A percentile compares a stretch with the other conserved stretches of the same genome.
Conservation (phyloP, 2,797 vertebrate genomes). For the Sylvilagus floridanus region DNA sequence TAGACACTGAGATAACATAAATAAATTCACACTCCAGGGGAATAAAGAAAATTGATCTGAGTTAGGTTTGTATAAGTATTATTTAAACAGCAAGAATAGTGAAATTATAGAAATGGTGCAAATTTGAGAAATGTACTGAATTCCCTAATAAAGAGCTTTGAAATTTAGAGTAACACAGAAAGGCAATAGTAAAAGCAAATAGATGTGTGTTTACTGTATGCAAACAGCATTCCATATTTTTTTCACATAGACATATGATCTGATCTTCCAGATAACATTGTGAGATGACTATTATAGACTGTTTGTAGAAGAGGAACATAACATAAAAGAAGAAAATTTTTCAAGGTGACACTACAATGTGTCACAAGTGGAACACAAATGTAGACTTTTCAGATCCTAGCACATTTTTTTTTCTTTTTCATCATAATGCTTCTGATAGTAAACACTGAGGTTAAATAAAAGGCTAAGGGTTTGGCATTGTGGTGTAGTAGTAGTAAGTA, state of each 20-base stretch:
- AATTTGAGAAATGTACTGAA: not conserved
- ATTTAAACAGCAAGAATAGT: not conserved
- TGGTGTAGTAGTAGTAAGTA: no score
- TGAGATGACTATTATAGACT: not conserved
- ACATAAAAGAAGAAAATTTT: not conserved
- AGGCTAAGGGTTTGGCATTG: no score
- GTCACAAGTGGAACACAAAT: not conserved
- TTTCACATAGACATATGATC: not conserved
- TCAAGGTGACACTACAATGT: not conserved
- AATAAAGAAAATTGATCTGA: not conserved
- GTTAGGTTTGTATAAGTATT: not conserved
- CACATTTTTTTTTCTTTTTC: not conserved
- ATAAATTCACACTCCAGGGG: not conserved
- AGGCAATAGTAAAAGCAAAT: not conserved
- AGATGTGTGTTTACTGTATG: not conserved
- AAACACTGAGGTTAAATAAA: not conserved
- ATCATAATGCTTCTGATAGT: not conserved
- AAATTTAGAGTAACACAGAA: not conserved
- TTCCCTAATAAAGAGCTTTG: not conserved
- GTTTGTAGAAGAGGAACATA: not conserved
- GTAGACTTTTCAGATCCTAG: not conserved
- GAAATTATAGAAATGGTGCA: not conserved
- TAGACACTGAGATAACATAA: not conserved
- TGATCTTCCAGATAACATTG: not conserved
- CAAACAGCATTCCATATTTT: not conserved